Evolutionary conservation across 2,888 invertebrate species (phyloP).

Genomic region (Lepidonotus clava): DNA sequence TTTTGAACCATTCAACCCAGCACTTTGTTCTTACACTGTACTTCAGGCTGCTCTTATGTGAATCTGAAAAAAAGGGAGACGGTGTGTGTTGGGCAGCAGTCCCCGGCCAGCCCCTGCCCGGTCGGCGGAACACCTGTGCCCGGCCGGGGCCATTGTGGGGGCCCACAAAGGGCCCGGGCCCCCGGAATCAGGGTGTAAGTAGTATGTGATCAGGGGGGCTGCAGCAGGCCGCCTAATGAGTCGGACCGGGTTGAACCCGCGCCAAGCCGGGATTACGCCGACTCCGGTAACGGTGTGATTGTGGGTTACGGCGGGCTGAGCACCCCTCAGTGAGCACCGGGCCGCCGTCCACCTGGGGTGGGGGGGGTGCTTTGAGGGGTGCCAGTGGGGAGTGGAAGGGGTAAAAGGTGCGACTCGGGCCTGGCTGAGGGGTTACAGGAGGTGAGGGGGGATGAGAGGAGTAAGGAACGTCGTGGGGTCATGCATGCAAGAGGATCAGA

Average conservation of each 20-base stretch:
- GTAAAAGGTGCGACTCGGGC: too few species aligned
- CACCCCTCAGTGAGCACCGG: not conserved
- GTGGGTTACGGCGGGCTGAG: not conserved
- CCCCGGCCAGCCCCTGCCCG: not conserved
- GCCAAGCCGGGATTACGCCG: conserved; percentile 26
- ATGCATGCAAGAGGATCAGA: not conserved
- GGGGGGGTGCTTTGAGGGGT: not conserved
- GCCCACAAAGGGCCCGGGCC: not conserved
- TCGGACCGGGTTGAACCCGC: conserved; percentile 33
- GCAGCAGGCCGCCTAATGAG: conserved; percentile 24
- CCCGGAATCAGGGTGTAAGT: conserved; percentile 30
- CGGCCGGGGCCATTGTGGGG: not conserved
- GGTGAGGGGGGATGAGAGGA: not conserved
- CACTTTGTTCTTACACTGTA: too few species aligned
- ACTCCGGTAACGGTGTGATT: not conserved
- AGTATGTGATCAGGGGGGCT: not conserved
- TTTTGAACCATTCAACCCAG: too few species aligned
- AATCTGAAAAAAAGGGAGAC: not conserved
- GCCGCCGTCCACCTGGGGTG: not conserved
- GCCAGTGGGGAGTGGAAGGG: not conserved
- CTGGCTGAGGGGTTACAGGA: not conserved
- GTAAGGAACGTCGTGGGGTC: not conserved
- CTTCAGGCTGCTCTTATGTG: too few species aligned
- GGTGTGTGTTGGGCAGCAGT: not conserved
- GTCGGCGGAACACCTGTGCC: conserved; percentile 29